Base-by-base conservation (phyloP, 2,888 invertebrate genomes). In the Malthinus flaveolus region DNA sequence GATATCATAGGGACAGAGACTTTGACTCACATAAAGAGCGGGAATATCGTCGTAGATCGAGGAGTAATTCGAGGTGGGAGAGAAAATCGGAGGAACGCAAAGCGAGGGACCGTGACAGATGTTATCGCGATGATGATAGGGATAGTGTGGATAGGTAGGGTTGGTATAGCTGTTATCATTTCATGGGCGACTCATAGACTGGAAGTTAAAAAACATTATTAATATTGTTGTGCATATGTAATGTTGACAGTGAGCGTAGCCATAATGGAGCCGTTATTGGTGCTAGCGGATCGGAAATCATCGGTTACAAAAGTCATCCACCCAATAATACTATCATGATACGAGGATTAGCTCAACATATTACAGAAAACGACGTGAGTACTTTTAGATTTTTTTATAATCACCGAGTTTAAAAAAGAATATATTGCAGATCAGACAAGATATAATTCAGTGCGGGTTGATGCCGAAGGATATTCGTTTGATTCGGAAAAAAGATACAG, bases 401-500 rank as follows among this genome's bases (percentile, higher is more conserved):
- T 13, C n/a, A 49, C 3, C 1, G 31, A 10, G 13, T 47, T 39
- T 33, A 0, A 1, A 8, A 11, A 32, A 1, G 8, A 7, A 11
- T 72, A 72, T 70, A 67, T 68, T 79, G 81, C 79, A 92, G 90
- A 90, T 93, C 69, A 85, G 88, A 69, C 87, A 88, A 75, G 90
- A 90, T 72, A 84, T 93, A 68, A 83, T 89, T 69, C 84, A 86
- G 71, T 87, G 87, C 76, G 88, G 88, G 62, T 81, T 92, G 64
- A 85, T 87, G 78, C 87, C 91, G 1, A 87, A 88, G 75, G 92
- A 92, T 74, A 90, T 93, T 71, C 84, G 93, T 42, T 81, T 93
- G 36, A 92, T 93, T 75, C 83, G 92, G 69, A 89, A 90, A 79
- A 89, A 89, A 81, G 88, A 90, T 75, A 90, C 92, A 85, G 91